These are phyloP conservation scores for Odontamblyopus rebecca DNA, from an alignment of 2,797 vertebrate genomes.

Conservation along the genomic window DNA sequence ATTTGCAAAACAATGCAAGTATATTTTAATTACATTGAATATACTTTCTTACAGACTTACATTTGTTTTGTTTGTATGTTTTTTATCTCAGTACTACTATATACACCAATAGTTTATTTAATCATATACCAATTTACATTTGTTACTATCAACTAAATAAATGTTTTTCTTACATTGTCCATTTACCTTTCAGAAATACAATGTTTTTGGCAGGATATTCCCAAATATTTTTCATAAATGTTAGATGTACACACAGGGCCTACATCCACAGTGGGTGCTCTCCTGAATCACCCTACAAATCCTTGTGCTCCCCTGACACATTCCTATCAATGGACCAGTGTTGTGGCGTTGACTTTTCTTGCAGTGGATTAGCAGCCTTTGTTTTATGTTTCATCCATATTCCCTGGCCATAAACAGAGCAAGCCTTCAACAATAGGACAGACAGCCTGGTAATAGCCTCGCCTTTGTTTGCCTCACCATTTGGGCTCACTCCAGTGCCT, in stretches of 20 bases:
- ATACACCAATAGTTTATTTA: not conserved
- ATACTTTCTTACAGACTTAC: too few species aligned
- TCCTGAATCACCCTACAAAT: slow-evolving; percentile 66
- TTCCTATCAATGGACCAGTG: slow-evolving; percentile 66
- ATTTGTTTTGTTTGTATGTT: not conserved
- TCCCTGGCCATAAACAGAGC: slow-evolving; percentile 73
- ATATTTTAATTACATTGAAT: too few species aligned
- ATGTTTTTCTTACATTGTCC: slow-evolving; percentile 26
- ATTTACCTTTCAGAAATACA: slow-evolving; percentile 47
- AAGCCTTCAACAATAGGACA: slow-evolving; percentile 73
- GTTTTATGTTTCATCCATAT: slow-evolving; percentile 80
- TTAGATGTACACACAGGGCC: slow-evolving; percentile 38
- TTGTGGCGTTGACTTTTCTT: slow-evolving; percentile 71
- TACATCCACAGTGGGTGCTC: slow-evolving; percentile 47
- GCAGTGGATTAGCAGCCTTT: slow-evolving; percentile 72
- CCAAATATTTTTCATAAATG: slow-evolving; percentile 59
- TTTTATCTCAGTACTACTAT: not conserved
- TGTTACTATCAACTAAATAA: not conserved
- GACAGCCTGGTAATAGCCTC: slow-evolving; percentile 76
- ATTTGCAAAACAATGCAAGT: not conserved
- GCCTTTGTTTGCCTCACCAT: slow-evolving; percentile 77
- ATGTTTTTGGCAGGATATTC: slow-evolving; percentile 48
- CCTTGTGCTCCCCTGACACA: slow-evolving; percentile 69
- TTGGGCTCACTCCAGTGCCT: slow-evolving; percentile 77
- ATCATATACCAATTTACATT: not conserved